Conservation (phyloP, 2,888 invertebrate species). For the Spilosoma lubricipeda region DNA sequence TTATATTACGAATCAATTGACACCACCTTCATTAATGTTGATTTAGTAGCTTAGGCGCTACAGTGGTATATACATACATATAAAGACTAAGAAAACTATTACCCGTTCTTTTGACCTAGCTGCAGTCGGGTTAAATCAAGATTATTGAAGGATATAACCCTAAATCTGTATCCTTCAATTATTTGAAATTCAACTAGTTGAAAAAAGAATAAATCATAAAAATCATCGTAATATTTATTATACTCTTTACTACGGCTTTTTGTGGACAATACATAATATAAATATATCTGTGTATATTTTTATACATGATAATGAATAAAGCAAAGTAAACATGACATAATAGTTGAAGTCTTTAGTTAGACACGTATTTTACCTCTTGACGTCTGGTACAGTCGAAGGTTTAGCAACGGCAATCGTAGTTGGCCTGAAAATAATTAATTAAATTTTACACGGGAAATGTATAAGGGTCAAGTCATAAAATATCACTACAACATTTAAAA, state of each 20-base stretch:
- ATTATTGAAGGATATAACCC: too few species aligned
- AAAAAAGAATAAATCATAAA: background rate
- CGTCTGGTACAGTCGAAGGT: background rate
- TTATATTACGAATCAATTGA: too few species aligned
- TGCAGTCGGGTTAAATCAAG: too few species aligned
- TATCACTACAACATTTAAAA: background rate
- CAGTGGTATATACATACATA: too few species aligned
- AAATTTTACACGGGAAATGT: background rate
- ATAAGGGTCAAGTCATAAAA: background rate
- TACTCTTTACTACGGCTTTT: conserved; percentile 4
- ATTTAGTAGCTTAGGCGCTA: too few species aligned
- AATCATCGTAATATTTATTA: conserved; percentile 1
- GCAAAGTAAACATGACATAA: background rate
- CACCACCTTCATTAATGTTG: too few species aligned
- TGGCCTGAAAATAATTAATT: conserved; percentile 3
- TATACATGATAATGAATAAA: conserved; percentile 12
- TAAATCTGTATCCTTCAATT: too few species aligned
- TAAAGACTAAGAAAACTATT: too few species aligned
- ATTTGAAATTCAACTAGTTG: too few species aligned
- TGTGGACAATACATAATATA: conserved; percentile 25
- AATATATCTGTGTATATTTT: conserved; percentile 30
- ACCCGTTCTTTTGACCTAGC: too few species aligned
- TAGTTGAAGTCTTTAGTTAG: background rate
- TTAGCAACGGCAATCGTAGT: background rate
- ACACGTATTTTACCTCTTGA: background rate